phyloP scores from a whole-genome alignment of 2,888 invertebrate genomes.

The Caenorhabditis drosophilae region DNA sequence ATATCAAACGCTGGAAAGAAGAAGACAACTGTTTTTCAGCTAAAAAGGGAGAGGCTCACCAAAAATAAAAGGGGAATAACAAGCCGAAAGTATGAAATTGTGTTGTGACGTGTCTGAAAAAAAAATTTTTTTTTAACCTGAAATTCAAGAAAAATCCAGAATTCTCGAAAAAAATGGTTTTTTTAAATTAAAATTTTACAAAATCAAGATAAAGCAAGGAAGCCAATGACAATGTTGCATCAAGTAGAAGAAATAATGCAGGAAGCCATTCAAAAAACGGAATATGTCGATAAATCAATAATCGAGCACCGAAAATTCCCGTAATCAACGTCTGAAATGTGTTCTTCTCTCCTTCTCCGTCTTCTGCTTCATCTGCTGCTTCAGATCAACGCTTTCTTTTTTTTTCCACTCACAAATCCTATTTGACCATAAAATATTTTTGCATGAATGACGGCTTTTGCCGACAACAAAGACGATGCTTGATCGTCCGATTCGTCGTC shows the following conservation, averaged over 20 bases:
- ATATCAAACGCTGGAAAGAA: conserved; percentile 23
- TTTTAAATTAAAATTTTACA: conserved; percentile 12
- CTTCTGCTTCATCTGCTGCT: too few relatives aligned
- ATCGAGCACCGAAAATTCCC: conserved; percentile 21
- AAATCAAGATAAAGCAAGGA: conserved; percentile 34
- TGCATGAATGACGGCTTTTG: conserved; percentile 13
- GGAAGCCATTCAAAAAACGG: conserved; percentile 39
- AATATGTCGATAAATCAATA: conserved; percentile 29
- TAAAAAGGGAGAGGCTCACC: conserved; percentile 7
- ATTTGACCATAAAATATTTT: conserved; percentile 32
- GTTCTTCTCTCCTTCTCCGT: too few relatives aligned
- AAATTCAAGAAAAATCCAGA: not conserved
- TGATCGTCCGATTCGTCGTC: too few relatives aligned
- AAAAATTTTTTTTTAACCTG: not conserved
- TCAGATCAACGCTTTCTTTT: not conserved
- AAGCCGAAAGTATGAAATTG: conserved; percentile 19
- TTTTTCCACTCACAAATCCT: conserved; percentile 22
- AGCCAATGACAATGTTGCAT: conserved; percentile 31
- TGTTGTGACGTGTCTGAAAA: conserved; percentile 20
- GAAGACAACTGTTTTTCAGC: not conserved
- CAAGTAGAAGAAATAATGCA: conserved; percentile 30
- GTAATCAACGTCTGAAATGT: conserved; percentile 29
- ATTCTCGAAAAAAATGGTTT: not conserved
- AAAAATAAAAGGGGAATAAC: conserved; percentile 17
- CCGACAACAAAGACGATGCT: too few relatives aligned